Evolutionary conservation across 1,140 invertebrate genomes (phyloP), one percentile per base, ranked within the genome.

Genomic region (Formica exsecta): DNA sequence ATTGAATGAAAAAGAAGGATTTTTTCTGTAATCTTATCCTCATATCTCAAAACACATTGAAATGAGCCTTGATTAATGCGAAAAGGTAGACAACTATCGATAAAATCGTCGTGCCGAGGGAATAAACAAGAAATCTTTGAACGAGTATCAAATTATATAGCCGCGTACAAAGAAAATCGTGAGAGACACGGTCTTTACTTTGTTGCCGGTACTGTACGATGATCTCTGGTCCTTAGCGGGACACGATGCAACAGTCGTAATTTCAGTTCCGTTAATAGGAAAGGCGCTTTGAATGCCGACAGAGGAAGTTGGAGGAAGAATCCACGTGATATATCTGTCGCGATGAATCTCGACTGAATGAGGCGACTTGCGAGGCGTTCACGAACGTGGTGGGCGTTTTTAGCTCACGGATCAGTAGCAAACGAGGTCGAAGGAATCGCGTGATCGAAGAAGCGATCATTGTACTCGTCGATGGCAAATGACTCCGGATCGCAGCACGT

Each of bases 401-500:
- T 77, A 70, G 79, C 64, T 87, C 85, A 87, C 44, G 88, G 65
- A 32, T 62, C 1, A 4, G 32, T 32, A 32, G 89, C 75, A 54
- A 85, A 77, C 65, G 59, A 57, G 68, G 71, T 74, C 66, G 65
- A 62, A 61, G 29, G 25, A 29, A 22, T 90, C 89, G 64, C 41
- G 73, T 32, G 86, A 88, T 90, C 83, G 71, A 22, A 62, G 75
- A 61, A 73, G 57, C 75, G 89, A 62, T n/a, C 32, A 51, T 25
- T 54, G 66, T 86, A 57, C 36, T 38, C 54, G 54, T 74, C 29
- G 57, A 74, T 74, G 61, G 70, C 79, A 61, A 88, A 76, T 87
- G 89, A 90, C 88, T 88, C 85, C 90, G 90, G 92, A 93, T 92
- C 86, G 83, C 85, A 70, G 65, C 74, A 88, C 59, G 65, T 25